Conservation (phyloP, 2,888 invertebrate genomes). For the Ischnus inquisitorius region DNA sequence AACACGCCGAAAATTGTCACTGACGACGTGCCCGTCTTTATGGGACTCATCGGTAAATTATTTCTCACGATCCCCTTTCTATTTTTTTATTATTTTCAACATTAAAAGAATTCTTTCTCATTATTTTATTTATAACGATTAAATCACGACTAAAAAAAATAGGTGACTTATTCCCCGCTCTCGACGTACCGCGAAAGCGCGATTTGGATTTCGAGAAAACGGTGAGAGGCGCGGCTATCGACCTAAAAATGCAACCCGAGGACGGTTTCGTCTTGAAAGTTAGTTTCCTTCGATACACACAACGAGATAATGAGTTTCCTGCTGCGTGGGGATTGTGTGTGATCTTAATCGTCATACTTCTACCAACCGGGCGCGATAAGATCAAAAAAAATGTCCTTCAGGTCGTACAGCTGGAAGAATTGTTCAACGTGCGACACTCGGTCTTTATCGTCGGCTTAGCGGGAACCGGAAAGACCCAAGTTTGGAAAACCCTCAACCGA, state of each 20-base stretch:
- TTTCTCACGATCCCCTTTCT: neutral
- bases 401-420: slow-evolving; percentile 96
- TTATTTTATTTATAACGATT: neutral
- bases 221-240: slow-evolving; percentile 91
- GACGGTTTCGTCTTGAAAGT: slow-evolving; percentile 95
- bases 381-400: slow-evolving; percentile 77
- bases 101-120: neutral
- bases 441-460: slow-evolving; percentile 95
- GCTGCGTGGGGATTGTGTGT: slow-evolving; percentile 24
- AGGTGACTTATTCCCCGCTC: slow-evolving; percentile 94
- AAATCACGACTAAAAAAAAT: neutral
- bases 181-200: slow-evolving; percentile 96
- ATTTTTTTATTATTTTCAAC: neutral
- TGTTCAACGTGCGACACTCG: slow-evolving; percentile 97
- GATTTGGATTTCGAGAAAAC: slow-evolving; percentile 94
- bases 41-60: slow-evolving; percentile 93
- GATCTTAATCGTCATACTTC: slow-evolving; percentile 33
- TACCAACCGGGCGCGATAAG: neutral
- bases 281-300: slow-evolving; percentile 44
- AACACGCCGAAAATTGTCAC: slow-evolving; percentile 98
- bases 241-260: slow-evolving; percentile 95
- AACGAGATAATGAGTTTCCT: slow-evolving; percentile 28
- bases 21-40: slow-evolving; percentile 96
- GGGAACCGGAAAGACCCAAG: slow-evolving; percentile 96
- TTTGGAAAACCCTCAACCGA: slow-evolving; percentile 95